Conservation (phyloP, 1,140 invertebrate genomes). For the Procambarus clarkii region DNA sequence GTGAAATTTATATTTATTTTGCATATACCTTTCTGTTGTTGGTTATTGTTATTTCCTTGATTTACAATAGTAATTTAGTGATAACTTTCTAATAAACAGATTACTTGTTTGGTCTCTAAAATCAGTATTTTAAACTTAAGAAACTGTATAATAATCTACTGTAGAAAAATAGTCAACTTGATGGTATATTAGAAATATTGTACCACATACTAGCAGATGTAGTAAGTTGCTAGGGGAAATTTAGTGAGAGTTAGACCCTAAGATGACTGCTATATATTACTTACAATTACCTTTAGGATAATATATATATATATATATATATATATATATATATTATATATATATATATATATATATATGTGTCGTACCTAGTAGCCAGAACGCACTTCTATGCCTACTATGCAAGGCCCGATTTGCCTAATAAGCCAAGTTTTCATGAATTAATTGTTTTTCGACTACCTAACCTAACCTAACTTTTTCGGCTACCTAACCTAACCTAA, state of each 20-base stretch:
- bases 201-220: conserved; percentile 8
- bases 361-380: too few relatives aligned
- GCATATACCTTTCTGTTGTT: too few relatives aligned
- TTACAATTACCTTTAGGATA: conserved; percentile 5
- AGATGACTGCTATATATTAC: neutral
- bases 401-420: too few relatives aligned
- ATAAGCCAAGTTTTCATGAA: too few relatives aligned
- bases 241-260: neutral
- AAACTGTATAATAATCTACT: conserved; percentile 7
- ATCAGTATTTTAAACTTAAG: conserved; percentile 5
- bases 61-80: neutral
- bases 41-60: neutral
- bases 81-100: neutral
- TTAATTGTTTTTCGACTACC: too few relatives aligned
- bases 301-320: too few relatives aligned
- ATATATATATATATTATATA: too few relatives aligned
- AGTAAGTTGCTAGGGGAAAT: neutral
- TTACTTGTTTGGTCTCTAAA: neutral
- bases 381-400: too few relatives aligned
- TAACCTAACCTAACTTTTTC: too few relatives aligned
- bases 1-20: too few relatives aligned
- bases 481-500: too few relatives aligned
- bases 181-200: conserved; percentile 12
- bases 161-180: neutral
- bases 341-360: too few relatives aligned